Evolutionary conservation across 2,113 vertebrate species (phyloP), one percentile per base, ranked within the genome.

Genomic region (Chaetops frenatus): DNA sequence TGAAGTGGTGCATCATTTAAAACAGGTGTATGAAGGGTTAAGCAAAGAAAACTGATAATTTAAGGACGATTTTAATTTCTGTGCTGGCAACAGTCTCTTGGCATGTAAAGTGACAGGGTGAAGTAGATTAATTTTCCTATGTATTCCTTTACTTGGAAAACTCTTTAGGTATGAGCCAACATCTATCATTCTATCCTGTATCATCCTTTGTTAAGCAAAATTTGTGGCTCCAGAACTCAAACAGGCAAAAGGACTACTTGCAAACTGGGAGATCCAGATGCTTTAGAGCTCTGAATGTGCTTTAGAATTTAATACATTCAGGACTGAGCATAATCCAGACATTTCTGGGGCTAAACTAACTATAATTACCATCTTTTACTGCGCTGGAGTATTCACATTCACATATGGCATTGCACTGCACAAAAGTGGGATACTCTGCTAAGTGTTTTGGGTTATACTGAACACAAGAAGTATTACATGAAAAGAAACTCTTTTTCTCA

Each of bases 371-470:
- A 74, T 11, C 50, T 83, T 77, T 86, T 54, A 51, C n/a, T 54
- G 64, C 66, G 42, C 24, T 92, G 42, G 22, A 2, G 1, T 56
- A 28, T 56, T 92, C 45, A 94, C 44, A 60, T 74, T 38, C 35
- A 15, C 28, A 20, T 28, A 11, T 0, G 1, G 17, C 3, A 1
- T 6, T 56, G 28, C 36, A 35, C n/a, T 19, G 24, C 45, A 36
- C 22, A n/a, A 7, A 61, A 86, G 6, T 12, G 10, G n/a, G 40
- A 53, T 35, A 15, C 5, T 62, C 25, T 48, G 8, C 17, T 47
- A n/a, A 90, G 29, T 51, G 23, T 23, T 81, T 84, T 4, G 6
- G 45, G 70, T 48, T 76, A 48, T 67, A 47, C 5, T 56, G 61
- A 83, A 36, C 48, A 40, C 24, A 58, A 86, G 15, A 51, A 51